Evolutionary conservation across 2,888 invertebrate species (phyloP).

Genomic region (Drosophila prolongata): DNA sequence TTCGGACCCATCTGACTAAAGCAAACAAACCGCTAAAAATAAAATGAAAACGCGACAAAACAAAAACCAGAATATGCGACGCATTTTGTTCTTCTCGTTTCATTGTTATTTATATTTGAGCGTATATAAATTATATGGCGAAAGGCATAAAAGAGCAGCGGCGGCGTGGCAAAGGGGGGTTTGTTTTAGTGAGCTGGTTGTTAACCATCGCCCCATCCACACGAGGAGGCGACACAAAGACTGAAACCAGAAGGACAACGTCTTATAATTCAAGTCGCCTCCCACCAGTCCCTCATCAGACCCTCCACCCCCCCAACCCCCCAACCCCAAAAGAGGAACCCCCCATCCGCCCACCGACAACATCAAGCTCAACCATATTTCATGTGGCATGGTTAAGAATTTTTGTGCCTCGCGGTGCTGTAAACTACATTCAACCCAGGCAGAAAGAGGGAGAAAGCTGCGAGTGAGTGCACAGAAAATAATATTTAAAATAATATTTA

Average conservation of each 20-base stretch:
- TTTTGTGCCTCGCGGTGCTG: conserved; percentile 64
- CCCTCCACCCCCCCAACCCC: not conserved
- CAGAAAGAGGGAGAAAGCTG: conserved; percentile 16
- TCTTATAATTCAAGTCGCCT: conserved; percentile 56
- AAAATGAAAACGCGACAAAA: conserved; percentile 28
- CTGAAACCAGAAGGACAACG: conserved; percentile 60
- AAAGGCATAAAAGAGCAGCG: conserved; percentile 63
- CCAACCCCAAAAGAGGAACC: not conserved
- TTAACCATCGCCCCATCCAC: conserved; percentile 16
- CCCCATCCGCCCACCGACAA: conserved; percentile 7
- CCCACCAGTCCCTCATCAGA: not conserved
- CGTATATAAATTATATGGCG: conserved; percentile 57
- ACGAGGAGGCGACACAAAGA: conserved; percentile 28
- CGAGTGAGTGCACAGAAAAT: conserved; percentile 5
- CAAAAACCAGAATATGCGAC: conserved; percentile 26
- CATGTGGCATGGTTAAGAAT: conserved; percentile 74
- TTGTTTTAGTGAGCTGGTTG: conserved; percentile 31
- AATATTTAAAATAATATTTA: no score
- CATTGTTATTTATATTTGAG: conserved; percentile 58
- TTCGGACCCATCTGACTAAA: conserved; percentile 17
- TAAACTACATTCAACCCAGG: conserved; percentile 48
- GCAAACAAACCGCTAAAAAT: conserved; percentile 34
- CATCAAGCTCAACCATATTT: conserved; percentile 49
- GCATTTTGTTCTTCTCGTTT: conserved; percentile 39
- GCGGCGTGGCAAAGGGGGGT: conserved; percentile 1